Evolutionary conservation across 2,113 vertebrate species (phyloP), one percentile per base, ranked within the genome.

Genomic region (Illadopsis cleaveri): DNA sequence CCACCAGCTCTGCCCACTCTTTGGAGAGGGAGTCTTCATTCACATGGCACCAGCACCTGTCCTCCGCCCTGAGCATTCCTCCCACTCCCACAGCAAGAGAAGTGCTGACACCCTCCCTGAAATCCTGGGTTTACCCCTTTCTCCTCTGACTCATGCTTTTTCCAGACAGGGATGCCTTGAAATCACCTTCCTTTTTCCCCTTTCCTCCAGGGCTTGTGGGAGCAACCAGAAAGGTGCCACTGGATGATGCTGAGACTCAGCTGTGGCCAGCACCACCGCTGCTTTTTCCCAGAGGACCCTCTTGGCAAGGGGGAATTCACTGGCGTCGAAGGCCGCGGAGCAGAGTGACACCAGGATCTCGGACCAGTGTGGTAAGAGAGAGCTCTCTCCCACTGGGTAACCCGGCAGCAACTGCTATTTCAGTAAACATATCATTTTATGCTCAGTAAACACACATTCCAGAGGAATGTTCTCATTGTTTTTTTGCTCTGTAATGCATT

Each of bases 351-450:
- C 60, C 2, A 1, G 72, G 83, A 77, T 91, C 94, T 64, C 47
- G 20, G 82, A 91, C 69, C 61, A 40, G 92, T 93, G 93, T 4
- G 37, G 96, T 94, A 95, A 97, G 97, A 97, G 96, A 97, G 97
- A 96, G 97, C 96, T 97, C 91, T 96, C 90, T 96, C 97, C 97
- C 94, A 97, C 96, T 96, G 97, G 97, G 97, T 97, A 97, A 97
- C 97, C 95, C 96, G 70, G 96, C 97, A 97, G 97, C 97, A 96
- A 97, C 96, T 97, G 97, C 96, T 97, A 97, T 97, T 97, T 97
- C 97, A 97, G 96, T 97, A 97, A 97, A 97, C 97, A 97, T 97
- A 97, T 97, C 97, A 95, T 96, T 97, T 97, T 96, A 97, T 96
- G 96, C 97, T 97, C 96, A 89, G 96, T 97, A 97, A 97, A 97